Evolutionary conservation across 2,888 invertebrate genomes (phyloP), one percentile per base, ranked within the genome.

Genomic region (Pandemis cinnamomeana): DNA sequence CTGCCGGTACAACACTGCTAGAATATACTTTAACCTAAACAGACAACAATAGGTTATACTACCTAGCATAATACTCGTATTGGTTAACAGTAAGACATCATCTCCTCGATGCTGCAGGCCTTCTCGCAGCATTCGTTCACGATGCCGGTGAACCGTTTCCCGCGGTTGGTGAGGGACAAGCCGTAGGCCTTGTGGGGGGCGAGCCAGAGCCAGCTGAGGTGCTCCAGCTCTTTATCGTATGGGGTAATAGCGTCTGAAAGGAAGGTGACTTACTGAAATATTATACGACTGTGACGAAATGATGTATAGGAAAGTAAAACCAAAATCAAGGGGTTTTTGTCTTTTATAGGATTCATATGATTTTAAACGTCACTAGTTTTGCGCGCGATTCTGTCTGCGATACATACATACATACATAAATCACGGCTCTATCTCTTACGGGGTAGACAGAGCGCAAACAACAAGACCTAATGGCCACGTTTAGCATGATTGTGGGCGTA

Each of bases 91-190:
- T 73, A 73, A 7, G 51, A 42, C 8, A 66, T n/a, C 73, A 73
- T 70, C 27, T 73, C 73, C 5, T 70, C 66, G 20, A 73, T 51
- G 13, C 27, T 53, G 60, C 70, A 73, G 1, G 73, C 7, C 13
- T 74, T 74, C 27, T 13, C 13, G 11, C 73, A 70, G 66, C 73
- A 74, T 13, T 74, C 70, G 36, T 74, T 60, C 5, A 67, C 66
- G 15, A 74, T 44, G 4, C 73, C 73, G n/a, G 4, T 44, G 46
- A 67, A 61, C 5, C 73, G 51, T n/a, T 74, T 74, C 27, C 70
- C 70, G 7, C 73, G 69, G 10, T 70, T 15, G 48, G 58, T 48
- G 46, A 48, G 46, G 15, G 61, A 15, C 53, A 74, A 41, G 53
- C 48, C 44, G 2, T 15, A 44, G 4, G 70, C 70, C 41, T 66